These are phyloP conservation scores for Pyrocoelia pectoralis DNA, from an alignment of 2,888 invertebrate genomes.

Conservation along the genomic window DNA sequence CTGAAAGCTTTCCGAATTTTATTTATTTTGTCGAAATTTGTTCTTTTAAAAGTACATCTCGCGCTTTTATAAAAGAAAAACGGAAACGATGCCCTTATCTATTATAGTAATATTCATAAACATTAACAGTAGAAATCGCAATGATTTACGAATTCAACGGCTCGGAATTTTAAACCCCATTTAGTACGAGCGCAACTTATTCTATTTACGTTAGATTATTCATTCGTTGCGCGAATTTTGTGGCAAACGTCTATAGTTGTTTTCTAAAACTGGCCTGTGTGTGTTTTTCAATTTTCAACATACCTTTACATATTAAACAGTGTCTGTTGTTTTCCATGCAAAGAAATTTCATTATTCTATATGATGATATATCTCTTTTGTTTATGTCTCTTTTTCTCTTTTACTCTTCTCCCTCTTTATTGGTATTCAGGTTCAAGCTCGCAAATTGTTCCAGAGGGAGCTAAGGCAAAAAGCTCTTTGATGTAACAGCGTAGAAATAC, in stretches of 20 bases:
- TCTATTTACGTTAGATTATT: slow-evolving; percentile 54
- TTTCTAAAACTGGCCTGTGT: background rate
- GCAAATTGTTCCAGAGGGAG: slow-evolving; percentile 34
- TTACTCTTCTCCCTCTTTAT: slow-evolving; percentile 36
- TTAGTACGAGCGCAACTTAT: slow-evolving; percentile 48
- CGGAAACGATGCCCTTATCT: background rate
- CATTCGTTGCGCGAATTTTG: slow-evolving; percentile 46
- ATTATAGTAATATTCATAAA: slow-evolving; percentile 9
- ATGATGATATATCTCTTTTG: slow-evolving; percentile 57
- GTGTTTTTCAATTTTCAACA: slow-evolving; percentile 52
- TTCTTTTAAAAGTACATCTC: background rate
- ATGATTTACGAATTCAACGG: slow-evolving; percentile 47
- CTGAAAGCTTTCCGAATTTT: slow-evolving; percentile 8
- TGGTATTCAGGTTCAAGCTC: slow-evolving; percentile 37
- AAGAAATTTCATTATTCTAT: slow-evolving; percentile 59
- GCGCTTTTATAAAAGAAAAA: background rate
- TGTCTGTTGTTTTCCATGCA: slow-evolving; percentile 56
- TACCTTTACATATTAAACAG: slow-evolving; percentile 57
- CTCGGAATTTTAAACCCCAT: slow-evolving; percentile 46
- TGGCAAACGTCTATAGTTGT: slow-evolving; percentile 46
- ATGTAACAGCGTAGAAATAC: slow-evolving; percentile 30
- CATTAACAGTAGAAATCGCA: slow-evolving; percentile 26
- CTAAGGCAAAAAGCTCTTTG: slow-evolving; percentile 34
- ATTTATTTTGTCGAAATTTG: slow-evolving; percentile 5
- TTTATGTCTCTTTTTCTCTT: slow-evolving; percentile 39